These are phyloP conservation scores for Epirrita christyi DNA, from an alignment of 2,888 invertebrate species.

Conservation along the genomic window DNA sequence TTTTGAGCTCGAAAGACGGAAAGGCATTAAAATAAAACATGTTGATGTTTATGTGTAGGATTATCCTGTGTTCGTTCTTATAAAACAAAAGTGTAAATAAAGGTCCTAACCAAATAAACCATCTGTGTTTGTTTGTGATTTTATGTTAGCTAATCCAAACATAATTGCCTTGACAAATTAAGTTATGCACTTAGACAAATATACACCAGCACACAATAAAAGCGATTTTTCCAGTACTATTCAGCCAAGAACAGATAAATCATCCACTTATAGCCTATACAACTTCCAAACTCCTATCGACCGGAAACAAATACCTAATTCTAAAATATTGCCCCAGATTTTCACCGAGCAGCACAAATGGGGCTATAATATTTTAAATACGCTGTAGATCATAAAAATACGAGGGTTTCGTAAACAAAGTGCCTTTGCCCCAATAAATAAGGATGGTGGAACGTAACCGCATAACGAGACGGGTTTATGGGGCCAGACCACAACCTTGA, in stretches of 20 bases:
- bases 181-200: conserved; percentile 14
- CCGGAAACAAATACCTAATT: conserved; percentile 33
- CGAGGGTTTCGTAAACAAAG: conserved; percentile 59
- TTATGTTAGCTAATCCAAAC: background rate
- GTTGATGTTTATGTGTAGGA: background rate
- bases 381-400: conserved; percentile 59
- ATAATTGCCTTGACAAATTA: conserved; percentile 5
- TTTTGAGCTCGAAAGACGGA: conserved; percentile 44
- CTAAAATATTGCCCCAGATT: conserved; percentile 42
- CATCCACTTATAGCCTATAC: conserved; percentile 34
- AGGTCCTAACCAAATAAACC: conserved; percentile 9
- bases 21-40: conserved; percentile 2
- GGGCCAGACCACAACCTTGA: conserved; percentile 38
- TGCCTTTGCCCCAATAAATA: conserved; percentile 57
- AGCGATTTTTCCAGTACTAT: conserved; percentile 22
- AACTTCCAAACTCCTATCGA: conserved; percentile 32
- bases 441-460: conserved; percentile 45
- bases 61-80: too few species aligned
- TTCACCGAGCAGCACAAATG: conserved; percentile 44
- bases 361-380: conserved; percentile 53
- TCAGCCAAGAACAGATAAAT: conserved; percentile 34
- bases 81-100: too few species aligned
- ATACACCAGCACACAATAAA: conserved; percentile 16
- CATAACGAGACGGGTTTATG: conserved; percentile 46
- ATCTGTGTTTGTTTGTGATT: too few species aligned